Conservation (phyloP, 2,888 invertebrate genomes). For the Calameuta pallipes region DNA sequence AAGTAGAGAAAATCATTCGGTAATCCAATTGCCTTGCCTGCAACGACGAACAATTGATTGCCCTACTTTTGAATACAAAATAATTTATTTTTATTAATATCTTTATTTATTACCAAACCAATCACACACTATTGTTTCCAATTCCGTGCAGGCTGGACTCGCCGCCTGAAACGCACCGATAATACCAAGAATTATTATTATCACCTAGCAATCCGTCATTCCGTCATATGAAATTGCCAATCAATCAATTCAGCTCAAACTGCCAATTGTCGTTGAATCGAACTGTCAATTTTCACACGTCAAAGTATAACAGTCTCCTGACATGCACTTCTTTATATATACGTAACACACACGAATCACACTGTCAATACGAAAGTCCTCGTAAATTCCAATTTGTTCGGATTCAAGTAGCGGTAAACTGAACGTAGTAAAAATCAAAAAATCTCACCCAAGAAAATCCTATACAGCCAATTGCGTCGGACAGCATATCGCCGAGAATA, state of each 20-base stretch:
- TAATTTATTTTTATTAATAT: constrained; percentile 21
- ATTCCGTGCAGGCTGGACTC: constrained; percentile 96
- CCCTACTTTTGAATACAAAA: constrained; percentile 9
- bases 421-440: not conserved
- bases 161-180: constrained; percentile 79
- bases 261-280: not conserved
- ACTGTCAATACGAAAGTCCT: not conserved
- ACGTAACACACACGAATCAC: not conserved
- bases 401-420: not conserved
- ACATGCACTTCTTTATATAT: not conserved
- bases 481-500: constrained; percentile 96
- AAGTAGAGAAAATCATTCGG: constrained; percentile 89
- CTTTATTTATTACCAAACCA: constrained; percentile 81
- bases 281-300: constrained; percentile 13
- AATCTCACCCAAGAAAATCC: constrained; percentile 95
- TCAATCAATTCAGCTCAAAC: constrained; percentile 5
- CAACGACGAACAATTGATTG: constrained; percentile 28
- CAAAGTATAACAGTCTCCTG: not conserved
- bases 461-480: constrained; percentile 95
- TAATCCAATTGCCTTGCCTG: constrained; percentile 90
- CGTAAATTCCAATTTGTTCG: not conserved
- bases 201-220: constrained; percentile 29
- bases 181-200: constrained; percentile 13
- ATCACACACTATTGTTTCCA: constrained; percentile 95
- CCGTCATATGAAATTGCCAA: constrained; percentile 8